Evolutionary conservation across 2,888 invertebrate species (phyloP), one percentile per base, ranked within the genome.

Genomic region (Eulithis prunata): DNA sequence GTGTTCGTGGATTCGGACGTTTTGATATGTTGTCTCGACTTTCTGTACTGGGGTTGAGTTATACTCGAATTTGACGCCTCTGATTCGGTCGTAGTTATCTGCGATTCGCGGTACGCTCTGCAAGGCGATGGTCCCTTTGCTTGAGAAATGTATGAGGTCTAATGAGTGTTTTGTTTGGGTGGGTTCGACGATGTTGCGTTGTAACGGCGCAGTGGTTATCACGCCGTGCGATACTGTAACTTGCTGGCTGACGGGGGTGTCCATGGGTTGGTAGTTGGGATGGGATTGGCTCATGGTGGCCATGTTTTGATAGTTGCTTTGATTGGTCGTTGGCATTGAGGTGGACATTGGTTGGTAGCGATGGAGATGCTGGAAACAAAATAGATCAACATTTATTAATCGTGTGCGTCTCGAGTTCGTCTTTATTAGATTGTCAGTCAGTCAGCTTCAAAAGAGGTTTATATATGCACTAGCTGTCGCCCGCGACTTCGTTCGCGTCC

Each of bases 281-380:
- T 90, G 91, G 12, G 89, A 90, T 55, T 90, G 93, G 74, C 86
- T 85, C 91, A 92, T 91, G 51, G 84, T 82, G 8, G 88, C 78
- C 76, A 86, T 75, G 82, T 87, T 88, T 66, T 89, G 90, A 75
- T 90, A 89, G 78, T 82, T 87, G 78, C 83, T 75, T 2, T 73
- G 79, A 41, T 55, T 55, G 2, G 82, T 73, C 4, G 84, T 73
- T 1, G 91, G 92, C 5, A 91, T 87, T 0, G 93, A 93, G 71
- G 89, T 79, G 1, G 93, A 85, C 91, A 93, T 91, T 47, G 78
- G 91, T 70, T 89, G 93, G 80, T 89, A 90, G 68, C 91, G 86
- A 68, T 89, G 87, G 6, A 85, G 64, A 56, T 87, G 88, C 88
- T 91, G 86, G 0, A 81, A 83, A 51, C 5, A 54, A 12, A 36